Conservation (phyloP, 2,113 vertebrate species). For the Datnioides undecimradiatus region DNA sequence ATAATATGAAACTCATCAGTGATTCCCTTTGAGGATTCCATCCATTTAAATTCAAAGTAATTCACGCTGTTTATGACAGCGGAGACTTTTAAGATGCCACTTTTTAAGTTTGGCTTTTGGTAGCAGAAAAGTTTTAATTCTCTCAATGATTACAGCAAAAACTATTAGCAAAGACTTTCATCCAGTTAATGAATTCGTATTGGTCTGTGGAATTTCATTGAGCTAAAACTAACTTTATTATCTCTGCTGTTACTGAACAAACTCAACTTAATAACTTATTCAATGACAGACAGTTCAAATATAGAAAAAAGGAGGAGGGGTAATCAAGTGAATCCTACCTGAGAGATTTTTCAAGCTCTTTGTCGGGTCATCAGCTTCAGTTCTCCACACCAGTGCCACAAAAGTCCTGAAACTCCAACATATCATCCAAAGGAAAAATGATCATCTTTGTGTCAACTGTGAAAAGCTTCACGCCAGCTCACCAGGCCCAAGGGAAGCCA, state of each 20-base stretch:
- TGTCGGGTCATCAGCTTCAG: constrained; percentile 61
- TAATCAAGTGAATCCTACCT: constrained; percentile 59
- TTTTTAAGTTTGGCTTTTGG: neutral
- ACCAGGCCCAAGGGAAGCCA: constrained; percentile 36
- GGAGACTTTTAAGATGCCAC: neutral
- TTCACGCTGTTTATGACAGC: constrained; percentile 2
- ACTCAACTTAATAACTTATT: neutral
- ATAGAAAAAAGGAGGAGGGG: neutral
- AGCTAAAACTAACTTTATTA: neutral
- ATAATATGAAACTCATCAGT: constrained; percentile 32
- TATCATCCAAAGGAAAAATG: constrained; percentile 40
- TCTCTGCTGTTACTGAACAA: neutral
- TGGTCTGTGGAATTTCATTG: neutral
- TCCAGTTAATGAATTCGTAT: neutral
- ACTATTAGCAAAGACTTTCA: neutral
- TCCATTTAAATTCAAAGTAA: constrained; percentile 38
- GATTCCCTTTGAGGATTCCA: constrained; percentile 52
- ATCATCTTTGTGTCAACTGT: constrained; percentile 9
- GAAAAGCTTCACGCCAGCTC: constrained; percentile 32
- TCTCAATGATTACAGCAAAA: neutral
- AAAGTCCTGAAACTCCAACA: constrained; percentile 16
- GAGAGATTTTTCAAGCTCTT: constrained; percentile 35
- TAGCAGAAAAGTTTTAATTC: constrained; percentile 1
- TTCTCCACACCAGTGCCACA: neutral
- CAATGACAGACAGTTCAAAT: neutral